These are phyloP conservation scores for Danio tinwini DNA, from an alignment of 2,797 vertebrate genomes.

Conservation along the genomic window DNA sequence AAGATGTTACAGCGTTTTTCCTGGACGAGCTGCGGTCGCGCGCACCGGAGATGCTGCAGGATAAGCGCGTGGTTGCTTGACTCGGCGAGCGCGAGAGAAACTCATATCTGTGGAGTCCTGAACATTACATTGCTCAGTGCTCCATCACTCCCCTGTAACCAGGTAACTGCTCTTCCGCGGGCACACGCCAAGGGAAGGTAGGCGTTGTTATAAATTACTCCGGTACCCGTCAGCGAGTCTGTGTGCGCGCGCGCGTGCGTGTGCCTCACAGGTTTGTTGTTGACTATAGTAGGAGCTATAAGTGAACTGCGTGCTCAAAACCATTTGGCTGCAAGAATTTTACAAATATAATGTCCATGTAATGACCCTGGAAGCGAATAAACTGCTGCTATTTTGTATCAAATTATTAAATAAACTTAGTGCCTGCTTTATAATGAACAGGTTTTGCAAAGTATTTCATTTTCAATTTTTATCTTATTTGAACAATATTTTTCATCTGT, in stretches of 20 bases:
- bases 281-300: not conserved
- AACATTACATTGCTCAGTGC: slow-evolving; percentile 60
- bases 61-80: slow-evolving; percentile 19
- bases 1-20: not conserved
- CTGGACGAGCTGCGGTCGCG: not conserved
- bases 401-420: not conserved
- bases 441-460: not conserved
- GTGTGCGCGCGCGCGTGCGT: not conserved
- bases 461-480: not conserved
- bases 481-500: too few species aligned
- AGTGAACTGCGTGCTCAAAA: not conserved
- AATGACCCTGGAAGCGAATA: not conserved
- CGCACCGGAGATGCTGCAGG: slow-evolving; percentile 1
- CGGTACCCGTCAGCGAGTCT: slow-evolving; percentile 10
- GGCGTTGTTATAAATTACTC: slow-evolving; percentile 67
- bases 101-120: slow-evolving; percentile 52
- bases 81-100: slow-evolving; percentile 9
- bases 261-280: slow-evolving; percentile 7
- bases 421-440: not conserved
- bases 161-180: slow-evolving; percentile 77
- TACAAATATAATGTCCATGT: not conserved
- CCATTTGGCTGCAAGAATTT: not conserved
- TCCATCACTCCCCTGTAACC: slow-evolving; percentile 73
- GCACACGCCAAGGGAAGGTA: slow-evolving; percentile 66
- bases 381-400: too few species aligned